Base-by-base conservation (phyloP, 2,797 vertebrate species). In the Phoebastria nigripes region DNA sequence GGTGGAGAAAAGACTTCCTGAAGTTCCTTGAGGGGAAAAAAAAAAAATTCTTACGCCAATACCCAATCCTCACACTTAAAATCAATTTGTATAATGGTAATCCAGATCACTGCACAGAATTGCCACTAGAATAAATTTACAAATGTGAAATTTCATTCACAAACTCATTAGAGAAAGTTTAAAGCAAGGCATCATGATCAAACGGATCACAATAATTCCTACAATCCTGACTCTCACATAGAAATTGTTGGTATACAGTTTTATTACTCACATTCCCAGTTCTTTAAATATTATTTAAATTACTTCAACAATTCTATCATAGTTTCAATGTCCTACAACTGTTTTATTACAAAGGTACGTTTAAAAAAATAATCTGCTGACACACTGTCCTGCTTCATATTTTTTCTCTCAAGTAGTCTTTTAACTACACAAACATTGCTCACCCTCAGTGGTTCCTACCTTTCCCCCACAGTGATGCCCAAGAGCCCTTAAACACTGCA, bases 391-490 rank as follows among this genome's bases (percentile, higher is more conserved):
- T 88, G 66, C 73, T 88, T 97, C 76, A 17, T 52, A 84, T 80
- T 93, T 92, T 81, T 86, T 90, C 67, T 81, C 46, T 7, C 78
- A 73, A 84, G 61, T 35, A 41, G n/a, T 78, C 63, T 93, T 97
- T 94, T 91, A 96, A 94, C 86, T 94, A 92, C 85, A 87, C 16
- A 91, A 89, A 66, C 74, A 93, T 69, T 87, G 71, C 54, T 94
- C 83, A 89, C 31, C 26, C 82, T 94, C 89, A 89, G 13, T 66
- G 82, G 62, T 90, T 95, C 92, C 82, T 85, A 85, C 39, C 49
- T 96, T 96, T 93, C 96, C 78, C 91, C 94, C 80, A 90, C 22
- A 95, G 87, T 67, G 61, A 92, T 44, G 93, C 61, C 24, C 55
- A 93, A 91, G 61, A 83, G 72, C 54, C 71, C 28, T 87, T 66